phyloP scores from a whole-genome alignment of 30 jellyfish, hydroid and myxozoan species.

The Catostylus mosaicus region DNA sequence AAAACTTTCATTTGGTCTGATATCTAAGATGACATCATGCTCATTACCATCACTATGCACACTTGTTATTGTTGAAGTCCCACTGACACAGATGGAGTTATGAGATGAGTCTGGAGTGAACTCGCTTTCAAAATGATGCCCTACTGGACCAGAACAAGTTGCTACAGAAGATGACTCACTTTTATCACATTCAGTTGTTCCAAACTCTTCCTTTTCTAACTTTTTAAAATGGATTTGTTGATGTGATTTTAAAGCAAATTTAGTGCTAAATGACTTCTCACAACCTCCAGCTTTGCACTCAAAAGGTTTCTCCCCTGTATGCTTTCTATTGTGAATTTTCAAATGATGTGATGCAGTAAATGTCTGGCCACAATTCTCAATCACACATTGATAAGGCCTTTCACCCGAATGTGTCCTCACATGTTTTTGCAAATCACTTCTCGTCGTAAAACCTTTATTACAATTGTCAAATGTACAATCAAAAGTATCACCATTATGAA shows the following conservation, averaged over 20 bases:
- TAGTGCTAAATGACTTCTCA: constrained; percentile 82
- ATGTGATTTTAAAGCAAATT: constrained; percentile 61
- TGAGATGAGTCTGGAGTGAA: constrained; percentile 54
- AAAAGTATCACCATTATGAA: constrained; percentile 85
- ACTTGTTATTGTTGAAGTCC: constrained; percentile 68
- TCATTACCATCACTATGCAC: constrained; percentile 75
- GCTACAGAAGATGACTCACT: neutral
- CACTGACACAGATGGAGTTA: constrained; percentile 58
- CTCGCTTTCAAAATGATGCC: constrained; percentile 56
- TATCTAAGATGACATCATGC: constrained; percentile 67
- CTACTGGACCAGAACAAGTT: constrained; percentile 25
- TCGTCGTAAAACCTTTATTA: constrained; percentile 85
- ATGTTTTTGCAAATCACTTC: constrained; percentile 89
- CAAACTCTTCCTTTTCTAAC: constrained; percentile 49
- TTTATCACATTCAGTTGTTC: neutral
- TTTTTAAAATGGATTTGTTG: constrained; percentile 57
- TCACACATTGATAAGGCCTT: constrained; percentile 85
- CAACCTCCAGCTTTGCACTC: constrained; percentile 81
- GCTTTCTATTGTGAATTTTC: constrained; percentile 77
- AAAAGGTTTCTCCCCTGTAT: constrained; percentile 85
- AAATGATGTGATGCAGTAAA: constrained; percentile 87
- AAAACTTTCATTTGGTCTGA: constrained; percentile 41
- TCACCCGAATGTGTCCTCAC: constrained; percentile 87
- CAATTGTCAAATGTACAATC: constrained; percentile 82
- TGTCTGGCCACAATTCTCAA: constrained; percentile 74